Evolutionary conservation across 2,113 vertebrate genomes (phyloP).

Genomic region (Ammodytes dubius): DNA sequence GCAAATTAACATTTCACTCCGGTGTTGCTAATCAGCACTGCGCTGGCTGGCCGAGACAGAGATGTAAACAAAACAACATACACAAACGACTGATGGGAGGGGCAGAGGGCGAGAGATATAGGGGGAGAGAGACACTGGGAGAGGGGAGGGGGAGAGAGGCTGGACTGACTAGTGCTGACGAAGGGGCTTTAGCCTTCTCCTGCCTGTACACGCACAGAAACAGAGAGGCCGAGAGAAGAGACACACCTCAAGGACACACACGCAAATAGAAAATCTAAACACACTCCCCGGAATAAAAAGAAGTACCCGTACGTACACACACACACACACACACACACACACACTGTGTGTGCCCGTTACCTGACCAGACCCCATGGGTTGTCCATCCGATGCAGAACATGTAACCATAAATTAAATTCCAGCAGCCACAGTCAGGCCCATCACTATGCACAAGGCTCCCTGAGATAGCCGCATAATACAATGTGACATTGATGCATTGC

Average conservation of each 20-base stretch:
- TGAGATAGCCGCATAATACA: constrained; percentile 82
- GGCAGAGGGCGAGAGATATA: constrained; percentile 10
- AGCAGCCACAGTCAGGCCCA: constrained; percentile 73
- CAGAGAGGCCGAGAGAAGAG: constrained; percentile 6
- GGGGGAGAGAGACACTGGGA: not conserved
- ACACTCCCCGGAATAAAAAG: constrained; percentile 2
- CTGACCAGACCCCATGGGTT: constrained; percentile 52
- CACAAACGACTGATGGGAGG: constrained; percentile 60
- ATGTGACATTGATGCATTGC: constrained; percentile 84
- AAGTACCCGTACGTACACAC: constrained; percentile 8
- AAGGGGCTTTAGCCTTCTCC: constrained; percentile 32
- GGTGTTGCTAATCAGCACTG: constrained; percentile 81
- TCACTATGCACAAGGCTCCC: constrained; percentile 79
- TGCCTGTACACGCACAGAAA: constrained; percentile 22
- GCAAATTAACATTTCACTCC: constrained; percentile 86
- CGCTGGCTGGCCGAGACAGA: constrained; percentile 63
- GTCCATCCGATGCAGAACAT: constrained; percentile 67
- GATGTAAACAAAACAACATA: constrained; percentile 82
- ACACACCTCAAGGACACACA: constrained; percentile 39
- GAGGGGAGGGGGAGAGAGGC: constrained; percentile 28
- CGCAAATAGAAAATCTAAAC: not conserved
- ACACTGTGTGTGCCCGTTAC: constrained; percentile 38
- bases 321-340: constrained; percentile 19
- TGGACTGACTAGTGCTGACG: constrained; percentile 66
- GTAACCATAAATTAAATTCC: constrained; percentile 76